These are phyloP conservation scores for Chaunax sp. DNA, from an alignment of 2,797 vertebrate species.

Conservation along the genomic window DNA sequence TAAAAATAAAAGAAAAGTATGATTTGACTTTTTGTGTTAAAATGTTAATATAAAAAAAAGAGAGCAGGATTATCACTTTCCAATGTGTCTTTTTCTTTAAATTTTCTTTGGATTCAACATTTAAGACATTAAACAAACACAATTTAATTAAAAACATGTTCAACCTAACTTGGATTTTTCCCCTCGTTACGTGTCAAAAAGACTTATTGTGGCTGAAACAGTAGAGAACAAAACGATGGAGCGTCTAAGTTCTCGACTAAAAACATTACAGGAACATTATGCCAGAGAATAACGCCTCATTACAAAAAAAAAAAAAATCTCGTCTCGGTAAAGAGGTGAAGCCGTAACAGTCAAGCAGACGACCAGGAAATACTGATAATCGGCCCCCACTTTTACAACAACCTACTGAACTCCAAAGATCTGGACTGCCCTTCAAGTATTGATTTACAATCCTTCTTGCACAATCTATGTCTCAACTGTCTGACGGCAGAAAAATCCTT, in stretches of 20 bases:
- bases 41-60: too few relatives aligned
- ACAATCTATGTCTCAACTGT: constrained; percentile 16
- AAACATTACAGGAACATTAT: neutral
- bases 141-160: too few relatives aligned
- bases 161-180: too few relatives aligned
- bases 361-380: neutral
- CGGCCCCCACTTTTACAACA: neutral
- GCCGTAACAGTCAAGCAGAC: neutral
- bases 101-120: too few relatives aligned
- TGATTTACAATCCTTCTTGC: constrained; percentile 37
- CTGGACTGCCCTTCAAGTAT: constrained; percentile 37
- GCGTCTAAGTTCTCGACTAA: neutral
- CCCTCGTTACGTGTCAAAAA: too few relatives aligned
- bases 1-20: neutral
- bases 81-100: too few relatives aligned
- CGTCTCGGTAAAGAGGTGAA: neutral
- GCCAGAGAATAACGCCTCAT: neutral
- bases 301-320: neutral
- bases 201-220: too few relatives aligned
- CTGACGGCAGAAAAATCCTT: constrained; percentile 40
- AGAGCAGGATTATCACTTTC: too few relatives aligned
- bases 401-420: constrained; percentile 23
- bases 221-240: neutral
- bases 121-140: too few relatives aligned
- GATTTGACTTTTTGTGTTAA: too few relatives aligned